Percentiles rank a stretch among this genome's conserved stretches.
These are phyloP conservation scores for Pollenia griseotomentosa DNA, from an alignment of 2,888 invertebrate species.

Conservation along the genomic window DNA sequence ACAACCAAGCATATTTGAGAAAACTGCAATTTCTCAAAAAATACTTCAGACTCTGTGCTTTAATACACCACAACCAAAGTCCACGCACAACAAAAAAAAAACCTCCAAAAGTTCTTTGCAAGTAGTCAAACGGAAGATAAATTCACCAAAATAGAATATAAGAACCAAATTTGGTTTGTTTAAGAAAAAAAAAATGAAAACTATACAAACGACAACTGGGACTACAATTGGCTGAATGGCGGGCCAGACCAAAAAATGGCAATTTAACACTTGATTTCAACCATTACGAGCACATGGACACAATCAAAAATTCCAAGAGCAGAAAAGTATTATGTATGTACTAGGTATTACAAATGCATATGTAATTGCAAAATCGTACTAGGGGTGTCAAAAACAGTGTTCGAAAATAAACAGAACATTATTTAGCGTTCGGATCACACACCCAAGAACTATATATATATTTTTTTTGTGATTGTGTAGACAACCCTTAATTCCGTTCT, in stretches of 20 bases:
- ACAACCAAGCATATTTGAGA: neutral
- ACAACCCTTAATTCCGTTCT: too few relatives aligned
- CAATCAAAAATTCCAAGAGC: constrained; percentile 11
- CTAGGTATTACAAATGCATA: neutral
- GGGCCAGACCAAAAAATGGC: constrained; percentile 52
- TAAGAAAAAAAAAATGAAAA: constrained; percentile 8
- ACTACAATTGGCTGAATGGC: constrained; percentile 10
- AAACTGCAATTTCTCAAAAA: neutral
- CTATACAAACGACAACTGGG: constrained; percentile 21
- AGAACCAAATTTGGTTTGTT: constrained; percentile 26
- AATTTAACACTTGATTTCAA: constrained; percentile 66
- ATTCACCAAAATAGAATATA: neutral
- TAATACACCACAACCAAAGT: constrained; percentile 27
- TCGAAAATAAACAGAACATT: neutral
- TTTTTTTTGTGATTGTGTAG: too few relatives aligned
- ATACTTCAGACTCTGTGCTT: neutral
- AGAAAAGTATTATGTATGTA: neutral
- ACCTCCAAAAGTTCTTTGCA: neutral
- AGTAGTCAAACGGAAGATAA: constrained; percentile 4
- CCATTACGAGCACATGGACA: constrained; percentile 39
- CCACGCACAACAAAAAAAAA: constrained; percentile 10
- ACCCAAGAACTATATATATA: too few relatives aligned
- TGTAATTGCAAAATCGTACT: constrained; percentile 2
- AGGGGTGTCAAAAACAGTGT: neutral
- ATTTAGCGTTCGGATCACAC: too few relatives aligned